phyloP scores from a whole-genome alignment of 2,888 invertebrate genomes.

The Stegophylla sp. region DNA sequence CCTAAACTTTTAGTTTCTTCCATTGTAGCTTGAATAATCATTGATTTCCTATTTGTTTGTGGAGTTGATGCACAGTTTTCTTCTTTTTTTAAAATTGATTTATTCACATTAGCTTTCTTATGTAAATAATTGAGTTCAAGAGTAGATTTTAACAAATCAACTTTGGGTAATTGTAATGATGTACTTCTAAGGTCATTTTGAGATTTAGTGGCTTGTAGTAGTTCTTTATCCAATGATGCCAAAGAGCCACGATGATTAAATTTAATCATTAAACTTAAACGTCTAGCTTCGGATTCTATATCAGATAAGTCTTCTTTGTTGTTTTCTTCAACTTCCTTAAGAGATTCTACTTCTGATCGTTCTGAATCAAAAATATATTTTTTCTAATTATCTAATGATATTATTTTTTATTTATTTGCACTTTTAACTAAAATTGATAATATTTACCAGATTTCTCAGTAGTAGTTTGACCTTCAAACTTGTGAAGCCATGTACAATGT shows the following conservation, averaged over 20 bases:
- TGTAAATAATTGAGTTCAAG: constrained; percentile 70
- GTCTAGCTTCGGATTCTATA: constrained; percentile 67
- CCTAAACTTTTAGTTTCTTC: constrained; percentile 40
- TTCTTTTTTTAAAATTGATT: constrained; percentile 51
- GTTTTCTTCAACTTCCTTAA: constrained; percentile 70
- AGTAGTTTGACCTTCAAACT: constrained; percentile 62
- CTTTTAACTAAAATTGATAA: not conserved
- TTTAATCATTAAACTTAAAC: constrained; percentile 77
- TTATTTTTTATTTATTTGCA: not conserved
- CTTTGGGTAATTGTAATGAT: constrained; percentile 66
- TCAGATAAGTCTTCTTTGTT: constrained; percentile 64
- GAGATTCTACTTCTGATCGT: constrained; percentile 46
- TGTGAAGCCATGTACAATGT: constrained; percentile 77
- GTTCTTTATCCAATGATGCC: constrained; percentile 70
- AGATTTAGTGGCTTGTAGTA: constrained; percentile 57
- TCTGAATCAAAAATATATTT: constrained; percentile 23
- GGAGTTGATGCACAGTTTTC: constrained; percentile 24
- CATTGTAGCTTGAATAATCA: constrained; percentile 38
- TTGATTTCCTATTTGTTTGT: constrained; percentile 38
- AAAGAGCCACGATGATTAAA: constrained; percentile 79
- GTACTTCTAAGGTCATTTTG: constrained; percentile 65
- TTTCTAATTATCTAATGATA: not conserved
- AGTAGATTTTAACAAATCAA: constrained; percentile 75
- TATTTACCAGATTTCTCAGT: constrained; percentile 46
- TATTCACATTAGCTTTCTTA: constrained; percentile 52